Evolutionary conservation across 2,888 invertebrate genomes (phyloP), one percentile per base, ranked within the genome.

Genomic region (Pasiphila rectangulata): DNA sequence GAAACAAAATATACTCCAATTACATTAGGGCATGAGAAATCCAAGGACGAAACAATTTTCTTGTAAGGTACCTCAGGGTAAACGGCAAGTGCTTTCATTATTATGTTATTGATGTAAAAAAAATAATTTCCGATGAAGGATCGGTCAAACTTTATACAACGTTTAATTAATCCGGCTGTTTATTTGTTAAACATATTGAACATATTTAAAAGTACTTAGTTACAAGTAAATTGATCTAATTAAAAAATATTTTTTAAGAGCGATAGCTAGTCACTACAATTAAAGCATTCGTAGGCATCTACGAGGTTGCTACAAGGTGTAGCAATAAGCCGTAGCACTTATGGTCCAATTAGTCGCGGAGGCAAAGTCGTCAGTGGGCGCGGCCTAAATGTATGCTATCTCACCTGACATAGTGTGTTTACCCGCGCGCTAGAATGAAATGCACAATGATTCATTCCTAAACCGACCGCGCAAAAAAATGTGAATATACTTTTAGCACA

Each of bases 261-360:
- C n/a, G n/a, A n/a, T n/a, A n/a, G n/a, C n/a, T n/a, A n/a, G n/a
- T n/a, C n/a, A 20, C 20, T 1, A 6, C 1, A 20, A 27, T 3
- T 1, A 7, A 13, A 10, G 1, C 4, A 1, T 3, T 13, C 13
- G 25, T 25, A 25, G 25, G 12, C 13, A 12, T 13, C 27, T 27
- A 27, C 13, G 37, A 37, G 12, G 37, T 16, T 17, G 37, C 24
- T 35, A 35, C 24, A 16, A 7, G n/a, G n/a, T 9, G 34, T 34
- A 34, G 19, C 19, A 27, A 13, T 27, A 27, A 13, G 13, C 27
- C 27, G 7, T 12, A 13, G 13, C 27, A 7, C 6, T 12, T 13
- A 27, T n/a, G n/a, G n/a, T n/a, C n/a, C n/a, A n/a, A n/a, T n/a
- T n/a, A n/a, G n/a, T n/a, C n/a, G n/a, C n/a, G n/a, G n/a, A 13